A percentile compares a stretch with the other conserved stretches of the same genome.
phyloP scores from a whole-genome alignment of 2,888 invertebrate species.

The Heteromyza rotundicornis region DNA sequence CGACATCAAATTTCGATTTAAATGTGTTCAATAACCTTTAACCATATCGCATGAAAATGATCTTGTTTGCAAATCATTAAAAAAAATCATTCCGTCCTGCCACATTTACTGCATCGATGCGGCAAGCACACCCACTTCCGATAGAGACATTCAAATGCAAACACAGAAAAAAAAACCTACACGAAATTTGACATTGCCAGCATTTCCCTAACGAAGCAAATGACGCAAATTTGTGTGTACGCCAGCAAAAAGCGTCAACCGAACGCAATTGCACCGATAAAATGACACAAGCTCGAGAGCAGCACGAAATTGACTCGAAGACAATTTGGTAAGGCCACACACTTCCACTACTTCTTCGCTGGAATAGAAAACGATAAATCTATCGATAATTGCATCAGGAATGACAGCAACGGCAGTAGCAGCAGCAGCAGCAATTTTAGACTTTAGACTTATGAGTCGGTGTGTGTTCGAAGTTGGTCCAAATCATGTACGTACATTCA shows the following conservation, averaged over 20 bases:
- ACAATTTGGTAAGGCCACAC: not conserved
- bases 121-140: too few species aligned
- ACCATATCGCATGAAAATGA: too few species aligned
- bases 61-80: too few species aligned
- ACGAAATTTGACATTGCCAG: too few species aligned
- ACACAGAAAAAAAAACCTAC: too few species aligned
- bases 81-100: too few species aligned
- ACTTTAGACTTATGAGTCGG: conserved; percentile 19
- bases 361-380: conserved; percentile 28
- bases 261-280: not conserved
- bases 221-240: not conserved
- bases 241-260: not conserved
- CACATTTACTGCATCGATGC: too few species aligned
- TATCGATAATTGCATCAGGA: conserved; percentile 12
- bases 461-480: conserved; percentile 17
- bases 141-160: too few species aligned
- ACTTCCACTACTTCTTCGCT: not conserved
- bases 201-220: too few species aligned
- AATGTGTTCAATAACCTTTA: too few species aligned
- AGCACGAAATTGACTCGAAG: not conserved
- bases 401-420: conserved; percentile 10
- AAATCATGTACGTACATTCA: not conserved
- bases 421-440: conserved; percentile 9
- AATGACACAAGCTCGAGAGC: not conserved
- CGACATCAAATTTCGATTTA: too few species aligned